A percentile compares a stretch with the other conserved stretches of the same genome.
These are phyloP conservation scores for Acrocephalus arundinaceus DNA, from an alignment of 2,113 vertebrate species.

Conservation along the genomic window DNA sequence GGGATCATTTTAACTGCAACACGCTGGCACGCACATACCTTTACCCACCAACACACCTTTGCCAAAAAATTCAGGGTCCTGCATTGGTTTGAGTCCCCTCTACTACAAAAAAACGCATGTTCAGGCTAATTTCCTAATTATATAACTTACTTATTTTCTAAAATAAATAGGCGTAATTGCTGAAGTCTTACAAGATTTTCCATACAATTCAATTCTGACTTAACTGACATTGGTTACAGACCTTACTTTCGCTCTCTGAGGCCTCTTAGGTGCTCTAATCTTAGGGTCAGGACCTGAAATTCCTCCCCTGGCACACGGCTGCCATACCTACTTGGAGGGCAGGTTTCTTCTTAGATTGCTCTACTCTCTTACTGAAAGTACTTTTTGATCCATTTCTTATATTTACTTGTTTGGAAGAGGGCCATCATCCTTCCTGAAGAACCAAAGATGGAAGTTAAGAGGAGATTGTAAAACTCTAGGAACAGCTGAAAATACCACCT, in stretches of 20 bases:
- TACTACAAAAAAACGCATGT: neutral
- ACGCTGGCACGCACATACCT: accelerated
- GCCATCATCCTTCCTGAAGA: neutral
- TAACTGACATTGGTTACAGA: neutral
- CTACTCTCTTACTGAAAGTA: neutral
- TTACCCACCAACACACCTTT: neutral
- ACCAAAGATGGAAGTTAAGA: neutral
- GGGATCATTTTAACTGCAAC: neutral
- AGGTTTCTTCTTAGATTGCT: neutral
- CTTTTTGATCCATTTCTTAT: neutral
- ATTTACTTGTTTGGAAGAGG: neutral
- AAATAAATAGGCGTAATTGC: neutral
- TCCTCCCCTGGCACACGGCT: neutral
- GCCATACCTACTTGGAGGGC: neutral
- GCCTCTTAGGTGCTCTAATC: neutral
- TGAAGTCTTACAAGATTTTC: neutral
- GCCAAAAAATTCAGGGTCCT: neutral
- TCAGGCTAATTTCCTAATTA: neutral
- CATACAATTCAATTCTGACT: neutral
- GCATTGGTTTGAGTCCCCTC: neutral
- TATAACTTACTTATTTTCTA: neutral
- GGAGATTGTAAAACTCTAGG: neutral
- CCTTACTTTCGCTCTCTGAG: neutral
- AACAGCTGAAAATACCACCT: neutral
- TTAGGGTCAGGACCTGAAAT: neutral